Evolutionary conservation across 2,113 vertebrate species (phyloP).

Genomic region (Osmerus eperlanus): DNA sequence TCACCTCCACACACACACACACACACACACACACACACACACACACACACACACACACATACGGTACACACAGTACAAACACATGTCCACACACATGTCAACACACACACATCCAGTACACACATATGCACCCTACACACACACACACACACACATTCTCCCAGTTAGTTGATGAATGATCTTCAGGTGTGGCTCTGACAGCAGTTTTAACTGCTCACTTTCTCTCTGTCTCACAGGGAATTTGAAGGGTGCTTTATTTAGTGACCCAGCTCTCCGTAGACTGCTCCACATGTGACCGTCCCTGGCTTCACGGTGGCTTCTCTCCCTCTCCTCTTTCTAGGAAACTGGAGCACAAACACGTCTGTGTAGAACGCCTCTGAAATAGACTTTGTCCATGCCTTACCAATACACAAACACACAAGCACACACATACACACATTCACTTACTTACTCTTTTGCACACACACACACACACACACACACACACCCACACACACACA

Average conservation of each 20-base stretch:
- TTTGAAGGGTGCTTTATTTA: conserved; percentile 45
- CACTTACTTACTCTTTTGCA: not conserved
- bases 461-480: not conserved
- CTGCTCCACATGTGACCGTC: too few species aligned
- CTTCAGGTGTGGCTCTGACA: conserved; percentile 51
- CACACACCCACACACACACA: too few species aligned
- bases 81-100: not conserved
- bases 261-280: conserved; percentile 4
- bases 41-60: not conserved
- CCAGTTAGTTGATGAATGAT: conserved; percentile 49
- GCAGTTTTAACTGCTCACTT: conserved; percentile 39
- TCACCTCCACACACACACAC: not conserved
- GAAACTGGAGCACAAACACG: too few species aligned
- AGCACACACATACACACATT: too few species aligned
- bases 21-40: conserved; percentile 2
- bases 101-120: not conserved
- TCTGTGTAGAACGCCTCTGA: too few species aligned
- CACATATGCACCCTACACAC: too few species aligned
- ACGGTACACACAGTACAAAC: not conserved
- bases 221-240: conserved; percentile 33
- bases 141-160: not conserved
- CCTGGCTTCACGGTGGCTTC: too few species aligned
- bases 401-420: too few species aligned
- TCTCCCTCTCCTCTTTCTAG: too few species aligned
- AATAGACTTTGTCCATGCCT: too few species aligned